phyloP scores from a whole-genome alignment of 2,888 invertebrate species.

The Leptodirus hochenwartii region DNA sequence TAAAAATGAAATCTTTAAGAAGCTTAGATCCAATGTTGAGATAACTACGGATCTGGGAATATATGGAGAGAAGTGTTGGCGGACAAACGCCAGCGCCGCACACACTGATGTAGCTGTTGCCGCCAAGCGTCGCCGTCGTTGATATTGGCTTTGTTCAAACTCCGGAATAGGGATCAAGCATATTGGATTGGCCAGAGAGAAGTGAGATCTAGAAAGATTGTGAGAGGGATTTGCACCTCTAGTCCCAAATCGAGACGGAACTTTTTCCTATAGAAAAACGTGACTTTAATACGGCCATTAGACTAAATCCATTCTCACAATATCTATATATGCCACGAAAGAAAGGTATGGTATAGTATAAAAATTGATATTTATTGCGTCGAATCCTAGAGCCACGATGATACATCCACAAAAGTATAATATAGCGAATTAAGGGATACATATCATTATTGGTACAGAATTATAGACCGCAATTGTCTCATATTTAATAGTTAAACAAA shows the following conservation, averaged over 20 bases:
- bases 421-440: no score
- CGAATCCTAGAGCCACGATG: no score
- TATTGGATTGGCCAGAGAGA: constrained; percentile 28
- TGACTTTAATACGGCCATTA: constrained; percentile 26
- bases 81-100: no score
- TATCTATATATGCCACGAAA: no score
- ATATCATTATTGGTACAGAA: no score
- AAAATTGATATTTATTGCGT: no score
- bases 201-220: constrained; percentile 28
- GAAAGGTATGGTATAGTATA: no score
- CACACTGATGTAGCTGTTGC: no score
- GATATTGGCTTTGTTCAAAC: constrained; percentile 25
- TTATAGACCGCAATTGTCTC: no score
- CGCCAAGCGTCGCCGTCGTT: no score
- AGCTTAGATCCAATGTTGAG: constrained; percentile 24
- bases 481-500: no score
- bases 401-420: no score
- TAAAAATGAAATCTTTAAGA: constrained; percentile 15
- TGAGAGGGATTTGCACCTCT: constrained; percentile 27
- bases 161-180: constrained; percentile 25
- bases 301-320: constrained; percentile 21
- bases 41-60: constrained; percentile 26
- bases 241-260: constrained; percentile 29
- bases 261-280: constrained; percentile 28
- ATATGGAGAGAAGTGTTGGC: constrained; percentile 16